Conservation (phyloP, 2,888 invertebrate genomes). For the Steinernema carpocapsae region DNA sequence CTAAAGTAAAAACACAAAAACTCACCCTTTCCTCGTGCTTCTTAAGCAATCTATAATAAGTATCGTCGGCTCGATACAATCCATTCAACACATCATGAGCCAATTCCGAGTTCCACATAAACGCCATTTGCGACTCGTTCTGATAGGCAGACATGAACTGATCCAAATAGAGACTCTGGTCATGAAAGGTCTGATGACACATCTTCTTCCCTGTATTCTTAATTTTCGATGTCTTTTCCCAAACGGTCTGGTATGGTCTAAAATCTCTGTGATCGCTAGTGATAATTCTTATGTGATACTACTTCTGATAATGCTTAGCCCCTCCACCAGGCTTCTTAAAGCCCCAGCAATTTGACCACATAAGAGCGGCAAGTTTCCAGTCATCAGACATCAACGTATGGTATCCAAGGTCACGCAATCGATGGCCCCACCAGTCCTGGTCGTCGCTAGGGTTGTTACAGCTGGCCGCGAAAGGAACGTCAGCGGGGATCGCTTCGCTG, state of each 20-base stretch:
- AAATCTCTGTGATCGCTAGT: too few species aligned
- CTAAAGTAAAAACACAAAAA: too few species aligned
- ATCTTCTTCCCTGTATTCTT: neutral
- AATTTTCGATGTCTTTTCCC: too few species aligned
- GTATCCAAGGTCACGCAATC: slow-evolving; percentile 12
- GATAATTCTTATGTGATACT: too few species aligned
- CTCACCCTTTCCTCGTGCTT: too few species aligned
- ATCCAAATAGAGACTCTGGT: slow-evolving; percentile 13
- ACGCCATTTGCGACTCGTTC: slow-evolving; percentile 34
- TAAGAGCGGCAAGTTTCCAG: neutral
- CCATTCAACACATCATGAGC: slow-evolving; percentile 32
- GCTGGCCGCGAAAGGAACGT: neutral
- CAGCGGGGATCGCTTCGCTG: neutral
- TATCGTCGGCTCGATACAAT: too few species aligned
- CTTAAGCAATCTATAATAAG: too few species aligned
- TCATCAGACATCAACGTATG: slow-evolving; percentile 26
- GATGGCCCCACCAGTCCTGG: neutral
- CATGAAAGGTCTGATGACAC: neutral
- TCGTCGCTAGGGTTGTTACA: slow-evolving; percentile 8
- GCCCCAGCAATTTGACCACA: slow-evolving; percentile 18
- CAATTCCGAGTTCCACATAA: slow-evolving; percentile 35
- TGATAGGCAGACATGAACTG: slow-evolving; percentile 36
- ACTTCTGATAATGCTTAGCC: slow-evolving; percentile 12
- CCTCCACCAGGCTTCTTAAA: neutral
- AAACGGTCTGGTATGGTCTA: too few species aligned